These are phyloP conservation scores for Siniperca chuatsi DNA, from an alignment of 2,113 vertebrate genomes.

Conservation along the genomic window DNA sequence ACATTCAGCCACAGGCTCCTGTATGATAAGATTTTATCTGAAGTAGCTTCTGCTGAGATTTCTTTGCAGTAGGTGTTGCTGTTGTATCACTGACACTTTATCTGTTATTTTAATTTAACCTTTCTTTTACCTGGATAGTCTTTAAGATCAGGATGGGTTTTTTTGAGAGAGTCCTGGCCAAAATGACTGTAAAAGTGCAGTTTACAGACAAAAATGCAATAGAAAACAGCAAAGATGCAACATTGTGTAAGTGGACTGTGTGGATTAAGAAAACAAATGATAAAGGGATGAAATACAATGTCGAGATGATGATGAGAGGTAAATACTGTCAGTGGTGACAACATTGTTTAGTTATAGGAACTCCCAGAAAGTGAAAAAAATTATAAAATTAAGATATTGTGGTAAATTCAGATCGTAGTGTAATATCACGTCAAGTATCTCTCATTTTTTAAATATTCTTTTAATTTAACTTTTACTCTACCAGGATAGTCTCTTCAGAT, in stretches of 20 bases:
- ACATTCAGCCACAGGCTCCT: not conserved
- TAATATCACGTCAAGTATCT: not conserved
- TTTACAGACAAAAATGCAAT: not conserved
- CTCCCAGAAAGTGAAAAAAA: not conserved
- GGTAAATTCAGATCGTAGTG: not conserved
- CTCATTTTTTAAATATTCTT: not conserved
- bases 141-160: not conserved
- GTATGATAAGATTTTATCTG: slow-evolving; percentile 28
- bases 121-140: not conserved
- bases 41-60: not conserved
- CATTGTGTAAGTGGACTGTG: not conserved
- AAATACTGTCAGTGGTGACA: not conserved
- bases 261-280: not conserved
- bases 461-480: not conserved
- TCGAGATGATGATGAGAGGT: not conserved
- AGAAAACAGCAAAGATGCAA: not conserved
- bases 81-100: not conserved
- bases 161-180: not conserved
- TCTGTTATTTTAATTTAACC: not conserved
- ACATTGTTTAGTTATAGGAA: not conserved
- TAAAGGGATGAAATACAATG: not conserved
- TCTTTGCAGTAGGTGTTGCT: not conserved
- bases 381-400: not conserved
- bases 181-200: not conserved
- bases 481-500: not conserved